These are phyloP conservation scores for Cephonodes hylas DNA, from an alignment of 2,888 invertebrate genomes.

Conservation along the genomic window DNA sequence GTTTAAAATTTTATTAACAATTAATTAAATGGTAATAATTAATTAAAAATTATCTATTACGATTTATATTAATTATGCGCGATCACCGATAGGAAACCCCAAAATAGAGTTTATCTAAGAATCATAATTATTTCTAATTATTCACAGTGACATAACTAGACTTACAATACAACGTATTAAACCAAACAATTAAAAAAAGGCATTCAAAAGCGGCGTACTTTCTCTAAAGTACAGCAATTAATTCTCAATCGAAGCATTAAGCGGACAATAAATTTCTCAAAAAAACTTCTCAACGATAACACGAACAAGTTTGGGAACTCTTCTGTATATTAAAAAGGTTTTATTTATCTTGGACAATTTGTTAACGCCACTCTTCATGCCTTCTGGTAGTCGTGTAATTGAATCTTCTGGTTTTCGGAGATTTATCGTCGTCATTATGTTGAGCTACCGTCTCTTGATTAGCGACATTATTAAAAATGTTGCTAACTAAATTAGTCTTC, in stretches of 20 bases:
- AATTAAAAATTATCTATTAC: background rate
- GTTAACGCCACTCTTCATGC: slow-evolving; percentile 74
- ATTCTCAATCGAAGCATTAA: slow-evolving; percentile 70
- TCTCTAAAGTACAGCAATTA: slow-evolving; percentile 67
- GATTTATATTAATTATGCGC: background rate
- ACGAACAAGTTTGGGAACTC: slow-evolving; percentile 58
- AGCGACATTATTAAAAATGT: slow-evolving; percentile 31
- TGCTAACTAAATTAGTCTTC: background rate
- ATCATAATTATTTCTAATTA: background rate
- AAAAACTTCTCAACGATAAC: slow-evolving; percentile 59
- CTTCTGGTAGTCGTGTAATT: slow-evolving; percentile 78
- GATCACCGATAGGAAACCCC: background rate
- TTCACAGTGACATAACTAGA: background rate
- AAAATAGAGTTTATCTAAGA: background rate
- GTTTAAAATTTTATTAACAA: too few species aligned
- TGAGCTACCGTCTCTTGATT: slow-evolving; percentile 74
- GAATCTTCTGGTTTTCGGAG: slow-evolving; percentile 77
- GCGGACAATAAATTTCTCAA: slow-evolving; percentile 68
- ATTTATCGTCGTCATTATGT: slow-evolving; percentile 65
- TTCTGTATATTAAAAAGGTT: slow-evolving; percentile 68
- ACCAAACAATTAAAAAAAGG: slow-evolving; percentile 12
- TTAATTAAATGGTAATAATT: background rate
- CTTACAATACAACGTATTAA: background rate
- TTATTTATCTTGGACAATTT: slow-evolving; percentile 79
- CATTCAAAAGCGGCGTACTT: slow-evolving; percentile 66